Base-by-base conservation (phyloP, 2,113 vertebrate species). In the Carlito syrichta region DNA sequence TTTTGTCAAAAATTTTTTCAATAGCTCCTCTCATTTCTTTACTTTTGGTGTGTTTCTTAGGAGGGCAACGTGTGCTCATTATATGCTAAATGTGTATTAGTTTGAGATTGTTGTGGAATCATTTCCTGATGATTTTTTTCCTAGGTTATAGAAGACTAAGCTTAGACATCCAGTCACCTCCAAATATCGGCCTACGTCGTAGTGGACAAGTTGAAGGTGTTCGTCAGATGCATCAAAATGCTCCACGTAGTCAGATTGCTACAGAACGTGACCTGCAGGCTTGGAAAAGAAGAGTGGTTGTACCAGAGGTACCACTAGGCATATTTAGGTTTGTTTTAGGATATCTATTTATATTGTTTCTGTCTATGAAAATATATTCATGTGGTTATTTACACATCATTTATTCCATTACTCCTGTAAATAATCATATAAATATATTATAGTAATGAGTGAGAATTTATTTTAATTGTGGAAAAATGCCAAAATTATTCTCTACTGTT, bases 191-290 rank as follows among this genome's bases (percentile, higher is more conserved):
- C 20, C 98, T 99, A 85, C 99, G 99, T 22, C 99, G 99, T 45
- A 99, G 99, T 7, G 99, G 99, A 19, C 99, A 99, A 97, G 99
- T 99, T 94, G 99, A 99, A 98, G 99, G 99, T 0, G 99, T 99
- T 45, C 99, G 99, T 32, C 99, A 99, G 96, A 99, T 99, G 99
- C 99, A 99, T 97, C 99, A 99, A 94, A 99, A 99, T 12, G 99
- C 99, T 5, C 99, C 99, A 0, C 99, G 99, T 32, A 99, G 99
- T 98, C 99, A 99, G 95, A 99, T 99, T 93, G 99, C 99, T 62
- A 99, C 99, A 0, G 99, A 99, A 95, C 98, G 99, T 71, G 99
- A 99, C 97, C 98, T 99, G 62, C 99, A 99, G 98, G 99, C 99
- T 54, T 99, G 99, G 99, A 99, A 99, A 25, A 98, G 99, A 71